Base-by-base conservation (phyloP, 2,113 vertebrate genomes). In the Petroica traversi region DNA sequence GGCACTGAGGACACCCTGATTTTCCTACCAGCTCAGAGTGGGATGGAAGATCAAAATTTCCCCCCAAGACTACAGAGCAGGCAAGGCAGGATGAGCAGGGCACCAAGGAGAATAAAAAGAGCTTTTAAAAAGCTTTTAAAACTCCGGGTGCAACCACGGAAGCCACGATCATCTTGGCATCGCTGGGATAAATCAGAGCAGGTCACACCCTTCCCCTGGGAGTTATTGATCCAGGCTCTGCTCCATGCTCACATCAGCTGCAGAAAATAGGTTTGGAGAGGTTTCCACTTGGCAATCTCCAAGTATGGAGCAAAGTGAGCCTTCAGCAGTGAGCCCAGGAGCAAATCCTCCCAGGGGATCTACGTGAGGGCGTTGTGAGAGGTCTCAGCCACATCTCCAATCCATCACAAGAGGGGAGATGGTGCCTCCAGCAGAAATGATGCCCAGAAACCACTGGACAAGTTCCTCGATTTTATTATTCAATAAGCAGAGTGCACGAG, bases 91-190 rank as follows among this genome's bases (percentile, higher is more conserved):
- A 69, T 51, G 46, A 69, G 7, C 51, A 81, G 20, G 34, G n/a
- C 5, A 67, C 11, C n/a, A 78, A 69, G n/a, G 19, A 80, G 55
- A 82, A 75, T 7, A 38, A 63, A 46, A 92, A 43, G 7, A 59
- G 17, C 31, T 84, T 52, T 7, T 3, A 20, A 69, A 88, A 69
- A 71, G 14, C 7, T 67, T 69, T 57, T 33, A 40, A 82, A 19
- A 23, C 4, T 22, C 7, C 20, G 38, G 22, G 9, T 62, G 33
- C 38, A 85, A 59, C 31, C 51, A 25, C 2, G 6, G 22, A 52
- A 64, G 76, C 23, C 1, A 2, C 0, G 0, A 43, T 52, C 38
- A 33, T 41, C 57, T 29, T 48, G 40, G 74, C 75, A 41, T 33
- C 0, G 2, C 66, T n/a, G 22, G 55, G 61, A 76, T 58, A 87